Percentiles rank a stretch among this genome's conserved stretches.
These are phyloP conservation scores for Zosterops japonicus DNA, from an alignment of 2,113 vertebrate genomes.

Conservation along the genomic window DNA sequence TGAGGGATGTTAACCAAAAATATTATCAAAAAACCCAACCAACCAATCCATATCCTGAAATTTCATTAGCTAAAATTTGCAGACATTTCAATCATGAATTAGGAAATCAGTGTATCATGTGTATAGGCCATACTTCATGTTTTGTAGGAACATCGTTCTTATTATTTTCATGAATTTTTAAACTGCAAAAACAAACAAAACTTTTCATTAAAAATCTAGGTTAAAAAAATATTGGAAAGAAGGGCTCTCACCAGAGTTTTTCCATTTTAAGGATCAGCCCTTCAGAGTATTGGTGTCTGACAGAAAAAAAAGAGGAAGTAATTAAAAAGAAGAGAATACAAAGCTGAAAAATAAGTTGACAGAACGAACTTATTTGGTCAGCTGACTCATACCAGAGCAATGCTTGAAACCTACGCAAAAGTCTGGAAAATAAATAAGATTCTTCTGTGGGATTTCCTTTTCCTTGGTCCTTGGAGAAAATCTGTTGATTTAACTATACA, in stretches of 20 bases:
- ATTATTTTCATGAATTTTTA: neutral
- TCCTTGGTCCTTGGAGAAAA: neutral
- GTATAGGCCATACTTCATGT: neutral
- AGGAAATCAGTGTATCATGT: neutral
- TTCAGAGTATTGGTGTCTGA: neutral
- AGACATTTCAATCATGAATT: neutral
- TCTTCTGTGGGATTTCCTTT: conserved; percentile 30
- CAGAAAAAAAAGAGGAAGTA: neutral
- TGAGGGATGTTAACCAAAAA: neutral
- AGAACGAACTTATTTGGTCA: neutral
- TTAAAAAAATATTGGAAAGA: neutral
- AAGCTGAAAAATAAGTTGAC: neutral
- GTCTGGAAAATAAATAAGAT: conserved; percentile 32
- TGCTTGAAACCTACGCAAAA: neutral
- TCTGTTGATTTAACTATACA: neutral
- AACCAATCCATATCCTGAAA: neutral
- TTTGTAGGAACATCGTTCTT: neutral
- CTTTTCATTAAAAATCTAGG: neutral
- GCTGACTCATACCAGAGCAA: neutral
- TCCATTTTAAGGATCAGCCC: neutral
- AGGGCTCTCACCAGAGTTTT: neutral
- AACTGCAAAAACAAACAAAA: neutral
- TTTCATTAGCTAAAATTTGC: neutral
- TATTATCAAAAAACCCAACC: neutral
- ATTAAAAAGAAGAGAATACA: neutral